Base-by-base conservation (phyloP, 2,113 vertebrate species). In the Myotis davidii region DNA sequence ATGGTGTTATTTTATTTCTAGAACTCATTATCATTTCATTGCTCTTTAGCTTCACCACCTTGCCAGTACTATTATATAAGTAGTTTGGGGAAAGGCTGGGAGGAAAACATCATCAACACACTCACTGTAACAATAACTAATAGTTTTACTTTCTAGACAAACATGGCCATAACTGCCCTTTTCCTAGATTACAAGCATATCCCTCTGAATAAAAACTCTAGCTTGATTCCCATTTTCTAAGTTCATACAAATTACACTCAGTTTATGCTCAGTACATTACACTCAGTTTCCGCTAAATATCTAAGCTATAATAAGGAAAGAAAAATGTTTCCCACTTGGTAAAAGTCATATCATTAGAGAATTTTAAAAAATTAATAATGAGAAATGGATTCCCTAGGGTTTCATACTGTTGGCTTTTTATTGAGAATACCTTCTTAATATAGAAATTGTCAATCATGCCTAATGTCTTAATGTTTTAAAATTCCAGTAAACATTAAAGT, bases 71-170 rank as follows among this genome's bases (percentile, higher is more conserved):
- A 77, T 72, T 67, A 77, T 72, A 1, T 88, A 88, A 90, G 39
- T 27, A 94, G 18, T 88, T 94, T 59, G 52, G 34, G 25, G 25
- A 88, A 90, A 88, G 27, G 6, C 72, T 88, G 12, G 23, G 39
- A 96, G 12, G n/a, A 92, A 94, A 96, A 65, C 6, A 90, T 50
- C 76, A 67, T 48, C 52, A 88, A 96, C 4, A 94, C 5, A 85
- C 67, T 88, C 82, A 85, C 8, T 83, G 3, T 52, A 84, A 18
- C 81, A 95, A 85, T 72, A 81, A 85, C 4, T 76, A n/a, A 91
- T 7, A 88, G 4, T 67, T 90, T 94, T 64, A 92, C 25, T 45
- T 69, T 73, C 29, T 76, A 77, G 77, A 94, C 14, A 72, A 27
- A 76, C 20, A 29, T 34, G 70, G 74, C 64, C 64, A 89, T 48